Evolutionary conservation across 2,797 vertebrate genomes (phyloP), one percentile per base, ranked within the genome.

Genomic region (Tokudaia muenninki): DNA sequence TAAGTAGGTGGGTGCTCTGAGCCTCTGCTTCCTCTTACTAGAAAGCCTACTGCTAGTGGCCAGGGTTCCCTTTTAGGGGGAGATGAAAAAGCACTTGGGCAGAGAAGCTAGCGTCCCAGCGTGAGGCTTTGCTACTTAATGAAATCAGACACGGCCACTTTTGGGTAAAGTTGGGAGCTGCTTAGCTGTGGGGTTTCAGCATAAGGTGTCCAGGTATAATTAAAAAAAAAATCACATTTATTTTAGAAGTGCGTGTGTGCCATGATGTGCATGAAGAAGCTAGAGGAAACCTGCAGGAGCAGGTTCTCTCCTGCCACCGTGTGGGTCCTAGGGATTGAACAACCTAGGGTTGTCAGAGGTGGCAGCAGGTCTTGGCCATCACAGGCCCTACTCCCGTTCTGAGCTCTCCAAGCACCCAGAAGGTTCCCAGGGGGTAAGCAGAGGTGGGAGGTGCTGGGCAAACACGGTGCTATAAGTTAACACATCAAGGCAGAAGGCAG

Each of bases 401-500:
- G 47, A 91, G 52, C 52, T 91, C 92, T 92, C 57, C 17, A 79
- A 90, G 87, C 91, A 81, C 11, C 7, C 63, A 14, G 8, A 37
- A 44, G 24, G 17, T 8, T 94, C 70, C 86, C 47, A n/a, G 21
- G 50, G 3, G 70, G 9, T 26, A 7, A 84, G 47, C 31, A 57
- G 78, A 90, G 13, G 26, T 41, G 78, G 77, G 61, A 83, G 31
- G 75, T 13, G 94, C 5, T 65, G 24, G 55, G 82, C 74, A 90
- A 72, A 94, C 63, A 80, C 63, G 67, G 16, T 10, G 14, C 70
- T 59, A 17, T 12, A 89, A 86, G 65, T 93, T 44, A 44, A 44
- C 89, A 94, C 22, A 6, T 80, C 50, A 91, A 57, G n/a, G 57
- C 67, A 90, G 75, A 96, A 94, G 24, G 41, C 16, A 78, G 24